These are phyloP conservation scores for Osmerus mordax DNA, from an alignment of 2,113 vertebrate species.

Conservation along the genomic window DNA sequence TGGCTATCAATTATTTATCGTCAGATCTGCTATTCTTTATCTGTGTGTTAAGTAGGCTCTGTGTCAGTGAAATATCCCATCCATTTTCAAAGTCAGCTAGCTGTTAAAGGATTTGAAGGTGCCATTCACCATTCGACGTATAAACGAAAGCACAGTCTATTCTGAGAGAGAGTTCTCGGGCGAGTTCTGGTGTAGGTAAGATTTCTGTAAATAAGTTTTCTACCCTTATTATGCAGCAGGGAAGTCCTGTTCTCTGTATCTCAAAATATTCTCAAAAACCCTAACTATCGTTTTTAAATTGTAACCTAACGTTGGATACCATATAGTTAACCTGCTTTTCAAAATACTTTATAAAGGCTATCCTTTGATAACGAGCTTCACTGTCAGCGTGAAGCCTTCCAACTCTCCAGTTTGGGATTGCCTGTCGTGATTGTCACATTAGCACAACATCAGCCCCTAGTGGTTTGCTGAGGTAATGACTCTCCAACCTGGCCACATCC, in stretches of 20 bases:
- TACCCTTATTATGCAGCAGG: too few relatives aligned
- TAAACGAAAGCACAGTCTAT: not conserved
- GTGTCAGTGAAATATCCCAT: slow-evolving; percentile 44
- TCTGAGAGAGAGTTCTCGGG: too few relatives aligned
- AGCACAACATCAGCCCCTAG: slow-evolving; percentile 62
- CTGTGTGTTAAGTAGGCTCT: slow-evolving; percentile 46
- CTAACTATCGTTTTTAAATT: too few relatives aligned
- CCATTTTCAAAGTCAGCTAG: slow-evolving; percentile 37
- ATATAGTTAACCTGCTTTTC: too few relatives aligned
- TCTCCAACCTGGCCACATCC: not conserved
- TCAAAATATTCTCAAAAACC: too few relatives aligned
- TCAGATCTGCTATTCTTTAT: slow-evolving; percentile 54
- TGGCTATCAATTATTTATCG: slow-evolving; percentile 65
- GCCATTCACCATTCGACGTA: not conserved
- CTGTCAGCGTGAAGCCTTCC: slow-evolving; percentile 26
- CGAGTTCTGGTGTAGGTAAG: too few relatives aligned
- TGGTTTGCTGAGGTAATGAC: slow-evolving; percentile 20
- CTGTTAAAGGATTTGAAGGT: slow-evolving; percentile 22
- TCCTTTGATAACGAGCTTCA: slow-evolving; percentile 44
- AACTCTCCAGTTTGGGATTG: slow-evolving; percentile 17
- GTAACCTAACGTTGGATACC: too few relatives aligned
- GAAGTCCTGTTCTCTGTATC: too few relatives aligned
- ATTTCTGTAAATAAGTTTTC: too few relatives aligned
- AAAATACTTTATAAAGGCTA: slow-evolving; percentile 3
- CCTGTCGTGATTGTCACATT: not conserved